phyloP scores from a whole-genome alignment of 2,888 invertebrate genomes.

The Callyntrura sp. region DNA sequence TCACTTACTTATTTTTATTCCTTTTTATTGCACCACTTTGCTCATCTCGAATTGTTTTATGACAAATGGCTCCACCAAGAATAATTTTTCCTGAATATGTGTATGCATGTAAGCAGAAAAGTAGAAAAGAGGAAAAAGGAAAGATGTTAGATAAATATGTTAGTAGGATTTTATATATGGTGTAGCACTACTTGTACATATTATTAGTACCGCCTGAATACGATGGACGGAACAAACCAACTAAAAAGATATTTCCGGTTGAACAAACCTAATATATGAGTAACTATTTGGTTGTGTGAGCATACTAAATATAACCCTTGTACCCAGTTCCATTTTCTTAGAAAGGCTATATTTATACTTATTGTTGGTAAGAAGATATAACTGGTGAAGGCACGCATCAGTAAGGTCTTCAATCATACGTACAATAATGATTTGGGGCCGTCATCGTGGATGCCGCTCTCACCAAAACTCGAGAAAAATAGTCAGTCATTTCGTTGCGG shows the following conservation, averaged over 20 bases:
- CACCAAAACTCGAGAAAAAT: slow-evolving; percentile 2
- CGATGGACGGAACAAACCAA: neutral
- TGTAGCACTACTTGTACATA: neutral
- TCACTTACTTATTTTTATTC: slow-evolving; percentile 55
- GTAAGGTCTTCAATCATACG: slow-evolving; percentile 67
- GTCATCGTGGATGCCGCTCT: slow-evolving; percentile 20
- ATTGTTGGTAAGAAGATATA: neutral
- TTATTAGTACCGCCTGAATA: neutral
- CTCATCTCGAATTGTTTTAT: slow-evolving; percentile 72
- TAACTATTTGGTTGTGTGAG: neutral
- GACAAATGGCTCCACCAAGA: slow-evolving; percentile 68
- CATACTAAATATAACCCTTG: neutral
- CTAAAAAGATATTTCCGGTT: slow-evolving; percentile 68
- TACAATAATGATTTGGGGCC: neutral
- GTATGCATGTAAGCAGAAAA: no score
- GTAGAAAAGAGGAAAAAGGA: neutral
- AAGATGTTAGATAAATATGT: slow-evolving; percentile 26
- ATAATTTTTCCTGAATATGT: slow-evolving; percentile 1
- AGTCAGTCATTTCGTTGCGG: neutral
- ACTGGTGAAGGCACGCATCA: neutral
- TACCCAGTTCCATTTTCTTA: neutral
- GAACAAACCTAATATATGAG: slow-evolving; percentile 20
- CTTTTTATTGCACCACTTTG: slow-evolving; percentile 69
- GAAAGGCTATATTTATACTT: no score
- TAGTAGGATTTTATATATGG: no score